Base-by-base conservation (phyloP, 1,140 invertebrate genomes). In the Philotrypesis tridentata region DNA sequence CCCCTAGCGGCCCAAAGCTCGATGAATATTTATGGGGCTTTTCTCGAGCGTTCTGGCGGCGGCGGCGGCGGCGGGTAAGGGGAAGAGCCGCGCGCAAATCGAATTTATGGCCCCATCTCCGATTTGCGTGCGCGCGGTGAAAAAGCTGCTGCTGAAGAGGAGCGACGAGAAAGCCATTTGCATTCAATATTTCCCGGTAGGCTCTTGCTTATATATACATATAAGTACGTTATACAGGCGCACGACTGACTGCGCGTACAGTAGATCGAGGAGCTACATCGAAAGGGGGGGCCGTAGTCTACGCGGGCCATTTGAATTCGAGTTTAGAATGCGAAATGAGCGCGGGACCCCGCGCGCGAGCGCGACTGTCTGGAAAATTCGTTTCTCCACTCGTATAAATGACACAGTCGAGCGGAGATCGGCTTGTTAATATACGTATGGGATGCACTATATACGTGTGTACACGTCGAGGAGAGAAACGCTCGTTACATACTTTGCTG, bases 11-110 rank as follows among this genome's bases (percentile, higher is more conserved):
- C n/a, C 11, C n/a, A n/a, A 67, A 65, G 80, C 63, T 82, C 55
- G 65, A 86, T 88, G 85, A 88, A 87, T 86, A 88, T 87, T 86
- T 88, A 87, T 87, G 81, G 61, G 79, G 33, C 71, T 82, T 77
- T 83, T 72, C 75, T 85, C 73, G n/a, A n/a, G n/a, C n/a, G n/a
- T n/a, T n/a, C n/a, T n/a, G n/a, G n/a, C n/a, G n/a, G n/a, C n/a
- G n/a, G n/a, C n/a, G 79, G 31, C 71, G 78, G 12, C 17, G 23
- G n/a, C 27, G 37, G 48, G 23, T n/a, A 60, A 14, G 60, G 33
- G 67, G 75, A 21, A 23, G 79, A 82, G 82, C n/a, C n/a, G n/a
- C n/a, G n/a, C n/a, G n/a, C n/a, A 87, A 86, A 86, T 87, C 86
- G 83, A 85, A 87, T 88, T 87, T 88, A 84, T 84, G 82, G 71